Percentiles rank a stretch among this genome's conserved stretches.
These are phyloP conservation scores for Leptopilina syphax DNA, from an alignment of 2,888 invertebrate species.

Conservation along the genomic window DNA sequence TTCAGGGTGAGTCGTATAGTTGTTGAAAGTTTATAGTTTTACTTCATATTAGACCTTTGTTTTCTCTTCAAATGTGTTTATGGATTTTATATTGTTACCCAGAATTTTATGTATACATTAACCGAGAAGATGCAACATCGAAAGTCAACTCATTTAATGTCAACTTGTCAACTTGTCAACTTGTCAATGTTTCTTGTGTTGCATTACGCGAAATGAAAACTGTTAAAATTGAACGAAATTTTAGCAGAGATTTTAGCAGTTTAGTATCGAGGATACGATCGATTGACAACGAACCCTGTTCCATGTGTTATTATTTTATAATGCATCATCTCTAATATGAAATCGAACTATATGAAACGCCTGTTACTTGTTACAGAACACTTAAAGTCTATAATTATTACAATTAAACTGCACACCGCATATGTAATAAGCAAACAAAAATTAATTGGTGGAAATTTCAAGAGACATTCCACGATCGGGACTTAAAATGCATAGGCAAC, in stretches of 20 bases:
- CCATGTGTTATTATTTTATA: slow-evolving; percentile 57
- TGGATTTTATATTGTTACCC: background rate
- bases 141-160: slow-evolving; percentile 34
- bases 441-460: slow-evolving; percentile 72
- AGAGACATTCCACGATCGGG: slow-evolving; percentile 76
- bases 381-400: slow-evolving; percentile 69
- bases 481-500: slow-evolving; percentile 74
- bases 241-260: no score
- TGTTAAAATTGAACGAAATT: background rate
- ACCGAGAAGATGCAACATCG: slow-evolving; percentile 47
- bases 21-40: slow-evolving; percentile 74
- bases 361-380: slow-evolving; percentile 71
- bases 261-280: no score
- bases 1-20: slow-evolving; percentile 67
- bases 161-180: background rate
- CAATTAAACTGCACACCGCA: slow-evolving; percentile 66
- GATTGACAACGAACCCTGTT: slow-evolving; percentile 69
- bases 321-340: slow-evolving; percentile 66
- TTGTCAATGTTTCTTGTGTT: slow-evolving; percentile 39
- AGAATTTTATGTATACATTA: background rate
- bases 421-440: slow-evolving; percentile 63
- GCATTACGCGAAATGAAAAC: no score
- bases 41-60: slow-evolving; percentile 71
- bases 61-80: background rate
- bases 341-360: slow-evolving; percentile 68